These are phyloP conservation scores for Mormyrus hasselquistii DNA, from an alignment of 2,797 vertebrate species.

Conservation along the genomic window DNA sequence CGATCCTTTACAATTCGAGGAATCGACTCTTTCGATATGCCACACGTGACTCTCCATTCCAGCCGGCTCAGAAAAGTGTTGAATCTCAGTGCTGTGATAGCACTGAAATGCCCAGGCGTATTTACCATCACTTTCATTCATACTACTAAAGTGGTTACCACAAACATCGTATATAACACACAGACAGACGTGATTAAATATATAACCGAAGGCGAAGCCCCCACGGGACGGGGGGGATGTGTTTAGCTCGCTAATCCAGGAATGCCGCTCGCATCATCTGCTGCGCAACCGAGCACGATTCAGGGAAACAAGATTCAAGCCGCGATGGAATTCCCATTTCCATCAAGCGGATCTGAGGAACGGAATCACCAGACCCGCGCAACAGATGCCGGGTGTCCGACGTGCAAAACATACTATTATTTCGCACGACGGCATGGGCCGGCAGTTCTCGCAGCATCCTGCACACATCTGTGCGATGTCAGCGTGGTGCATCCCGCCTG, in stretches of 20 bases:
- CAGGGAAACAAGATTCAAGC: background rate
- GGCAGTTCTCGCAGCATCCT: background rate
- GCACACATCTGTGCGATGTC: conserved; percentile 18
- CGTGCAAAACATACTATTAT: background rate
- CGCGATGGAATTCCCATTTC: conserved; percentile 2
- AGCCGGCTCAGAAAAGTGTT: background rate
- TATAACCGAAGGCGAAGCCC: background rate
- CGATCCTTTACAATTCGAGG: background rate
- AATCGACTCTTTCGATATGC: background rate
- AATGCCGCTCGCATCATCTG: background rate
- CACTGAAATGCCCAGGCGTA: background rate
- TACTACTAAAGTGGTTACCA: background rate
- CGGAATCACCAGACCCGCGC: background rate
- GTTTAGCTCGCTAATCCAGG: conserved; percentile 10
- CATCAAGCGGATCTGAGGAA: background rate
- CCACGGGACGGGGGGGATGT: background rate
- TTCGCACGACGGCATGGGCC: background rate
- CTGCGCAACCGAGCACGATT: background rate
- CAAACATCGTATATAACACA: conserved; percentile 3
- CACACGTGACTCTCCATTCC: background rate
- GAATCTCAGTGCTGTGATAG: background rate
- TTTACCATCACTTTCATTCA: conserved; percentile 3
- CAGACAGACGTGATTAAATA: conserved; percentile 4
- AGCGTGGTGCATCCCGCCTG: conserved; percentile 13
- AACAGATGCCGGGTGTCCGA: background rate